These are phyloP conservation scores for Aleiodes sp. DNA, from an alignment of 1,140 invertebrate genomes.

Conservation along the genomic window DNA sequence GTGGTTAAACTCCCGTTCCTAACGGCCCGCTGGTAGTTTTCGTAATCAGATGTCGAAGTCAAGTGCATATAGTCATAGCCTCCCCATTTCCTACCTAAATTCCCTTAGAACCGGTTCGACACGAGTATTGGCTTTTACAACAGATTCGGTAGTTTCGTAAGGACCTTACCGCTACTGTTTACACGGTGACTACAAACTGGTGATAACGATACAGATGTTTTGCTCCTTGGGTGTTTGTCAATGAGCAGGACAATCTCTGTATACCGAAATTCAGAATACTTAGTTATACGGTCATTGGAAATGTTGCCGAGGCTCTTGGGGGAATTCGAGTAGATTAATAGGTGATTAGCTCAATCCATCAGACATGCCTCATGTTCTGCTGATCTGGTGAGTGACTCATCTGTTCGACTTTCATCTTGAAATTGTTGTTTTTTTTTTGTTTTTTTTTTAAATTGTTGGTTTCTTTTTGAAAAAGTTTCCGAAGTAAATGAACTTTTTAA, in stretches of 20 bases:
- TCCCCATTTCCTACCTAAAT: no score
- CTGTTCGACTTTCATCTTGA: no score
- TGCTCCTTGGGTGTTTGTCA: background rate
- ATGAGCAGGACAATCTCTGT: background rate
- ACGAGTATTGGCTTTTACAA: background rate
- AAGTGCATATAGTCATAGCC: background rate
- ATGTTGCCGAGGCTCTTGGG: slow-evolving; percentile 23
- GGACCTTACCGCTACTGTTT: background rate
- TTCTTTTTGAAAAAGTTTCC: no score
- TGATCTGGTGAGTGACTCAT: no score
- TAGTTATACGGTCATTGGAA: slow-evolving; percentile 37
- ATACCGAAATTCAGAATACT: background rate
- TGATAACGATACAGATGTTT: background rate
- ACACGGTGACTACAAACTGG: background rate
- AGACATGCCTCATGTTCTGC: no score
- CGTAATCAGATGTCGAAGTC: slow-evolving; percentile 11
- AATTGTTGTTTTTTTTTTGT: no score
- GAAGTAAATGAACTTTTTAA: no score
- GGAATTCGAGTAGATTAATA: slow-evolving; percentile 42
- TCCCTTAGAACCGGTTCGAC: background rate
- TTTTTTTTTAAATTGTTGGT: no score
- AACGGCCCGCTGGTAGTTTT: background rate
- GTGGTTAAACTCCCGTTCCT: background rate
- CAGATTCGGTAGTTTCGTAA: background rate
- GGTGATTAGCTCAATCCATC: slow-evolving; percentile 49